Conservation (phyloP, 2,797 vertebrate genomes). For the Carcharodon carcharias region DNA sequence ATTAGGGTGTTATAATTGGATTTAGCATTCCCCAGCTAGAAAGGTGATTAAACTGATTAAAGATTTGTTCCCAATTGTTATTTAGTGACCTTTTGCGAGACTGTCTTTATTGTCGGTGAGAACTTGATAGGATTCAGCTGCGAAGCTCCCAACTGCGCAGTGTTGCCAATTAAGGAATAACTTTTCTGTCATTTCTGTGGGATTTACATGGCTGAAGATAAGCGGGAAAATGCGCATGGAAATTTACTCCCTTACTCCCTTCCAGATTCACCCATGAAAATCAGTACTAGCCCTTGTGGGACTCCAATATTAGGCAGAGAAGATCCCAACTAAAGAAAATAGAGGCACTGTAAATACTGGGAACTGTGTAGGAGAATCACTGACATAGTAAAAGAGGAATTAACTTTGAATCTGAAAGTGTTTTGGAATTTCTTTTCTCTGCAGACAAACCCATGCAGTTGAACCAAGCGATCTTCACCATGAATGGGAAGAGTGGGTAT, state of each 20-base stretch:
- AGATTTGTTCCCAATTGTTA: neutral
- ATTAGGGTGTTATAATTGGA: neutral
- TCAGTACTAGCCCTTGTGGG: neutral
- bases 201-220: neutral
- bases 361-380: neutral
- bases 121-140: neutral
- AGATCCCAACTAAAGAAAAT: neutral
- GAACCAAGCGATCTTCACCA: conserved; percentile 47
- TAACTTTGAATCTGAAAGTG: neutral
- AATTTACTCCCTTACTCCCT: neutral
- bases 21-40: neutral
- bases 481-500: conserved; percentile 44
- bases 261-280: neutral
- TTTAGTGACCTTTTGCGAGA: neutral
- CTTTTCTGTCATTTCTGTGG: neutral
- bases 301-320: neutral
- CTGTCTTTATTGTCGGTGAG: neutral
- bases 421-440: neutral
- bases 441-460: conserved; percentile 49
- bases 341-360: neutral
- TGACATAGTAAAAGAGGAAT: neutral
- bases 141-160: neutral
- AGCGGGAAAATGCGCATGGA: neutral
- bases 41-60: neutral
- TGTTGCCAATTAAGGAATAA: neutral